Evolutionary conservation across 2,113 vertebrate genomes (phyloP), one percentile per base, ranked within the genome.

Genomic region (Leptocoma aspasia): DNA sequence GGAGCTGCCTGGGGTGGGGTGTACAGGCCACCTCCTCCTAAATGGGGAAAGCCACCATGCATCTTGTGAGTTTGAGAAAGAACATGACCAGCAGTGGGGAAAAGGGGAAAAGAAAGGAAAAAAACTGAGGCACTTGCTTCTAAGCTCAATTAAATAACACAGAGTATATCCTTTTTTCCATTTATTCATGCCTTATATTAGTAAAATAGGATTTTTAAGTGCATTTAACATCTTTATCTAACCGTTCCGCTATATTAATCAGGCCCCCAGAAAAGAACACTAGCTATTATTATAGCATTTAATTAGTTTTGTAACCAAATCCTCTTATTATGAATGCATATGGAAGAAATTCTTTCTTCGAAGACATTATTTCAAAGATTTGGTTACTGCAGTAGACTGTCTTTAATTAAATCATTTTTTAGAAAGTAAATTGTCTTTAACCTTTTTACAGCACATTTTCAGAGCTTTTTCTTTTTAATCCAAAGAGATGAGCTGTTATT

Each of bases 301-400:
- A 97, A 97, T 97, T 97, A 97, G 96, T 97, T 97, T 96, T 95
- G 95, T 97, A 97, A 97, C 96, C 94, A 98, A 98, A 98, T 97
- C 95, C 86, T 96, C 96, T 95, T 94, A 94, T 86, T 95, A 97
- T 50, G 19, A 97, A 97, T 91, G 96, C 91, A 94, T 95, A 92
- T 70, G 87, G 89, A 94, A 90, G 94, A 96, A 91, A 95, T 91
- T 96, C 89, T 93, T 96, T 96, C 83, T 97, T 96, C 95, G 86
- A 85, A 94, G 93, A 97, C 95, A 82, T 94, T 92, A 94, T 96
- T 97, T 97, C 79, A 86, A 96, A 95, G 94, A 86, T 97, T 96
- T 97, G 86, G 95, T 97, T 98, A 97, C 93, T 94, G 81, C 91
- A 91, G 95, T 95, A 97, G 89, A 95, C 94, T 92, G 93, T 86